Base-by-base conservation (phyloP, 2,888 invertebrate genomes). In the Keiferia lycopersicella region DNA sequence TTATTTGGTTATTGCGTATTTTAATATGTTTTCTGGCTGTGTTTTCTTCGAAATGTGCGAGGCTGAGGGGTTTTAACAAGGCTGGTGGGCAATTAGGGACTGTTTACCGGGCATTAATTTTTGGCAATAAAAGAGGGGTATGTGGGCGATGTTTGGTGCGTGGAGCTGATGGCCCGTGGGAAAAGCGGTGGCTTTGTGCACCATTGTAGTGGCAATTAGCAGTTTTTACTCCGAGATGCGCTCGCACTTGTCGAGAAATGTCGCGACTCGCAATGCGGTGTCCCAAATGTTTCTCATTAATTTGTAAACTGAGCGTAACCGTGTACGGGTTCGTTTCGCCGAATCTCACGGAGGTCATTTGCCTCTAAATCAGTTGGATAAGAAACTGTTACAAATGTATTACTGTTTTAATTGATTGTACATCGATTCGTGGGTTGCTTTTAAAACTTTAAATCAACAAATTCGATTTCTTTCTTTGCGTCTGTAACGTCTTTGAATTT, bases 41-140 rank as follows among this genome's bases (percentile, higher is more conserved):
- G 66, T 67, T 79, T 88, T 88, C 87, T 70, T 62, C 73, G 85
- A 88, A 87, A 73, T 71, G 79, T 77, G 69, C 81, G 83, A 82
- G 83, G 2, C 71, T 65, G 69, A 71, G 74, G 70, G 78, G 76
- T 77, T 83, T 83, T 82, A 84, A 86, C 86, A 82, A 84, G 85
- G 78, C 83, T 76, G 83, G 81, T 80, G 82, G 81, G 88, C 83
- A 91, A 91, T 91, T 91, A 91, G 81, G 86, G 82, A 79, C 90
- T 89, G 82, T 91, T 89, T 90, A 86, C 87, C 77, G 89, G 84
- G 83, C 91, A 90, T 91, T 91, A 90, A 91, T 91, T 91, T 91
- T 91, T 90, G 91, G 91, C 90, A 91, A 91, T 91, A 91, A 91
- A 91, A 89, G 88, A 86, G 79, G 86, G 83, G 90, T 88, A 81